Percentiles rank a stretch among this genome's conserved stretches.
phyloP scores from a whole-genome alignment of 2,888 invertebrate species.

The Drosophila macrospina region DNA sequence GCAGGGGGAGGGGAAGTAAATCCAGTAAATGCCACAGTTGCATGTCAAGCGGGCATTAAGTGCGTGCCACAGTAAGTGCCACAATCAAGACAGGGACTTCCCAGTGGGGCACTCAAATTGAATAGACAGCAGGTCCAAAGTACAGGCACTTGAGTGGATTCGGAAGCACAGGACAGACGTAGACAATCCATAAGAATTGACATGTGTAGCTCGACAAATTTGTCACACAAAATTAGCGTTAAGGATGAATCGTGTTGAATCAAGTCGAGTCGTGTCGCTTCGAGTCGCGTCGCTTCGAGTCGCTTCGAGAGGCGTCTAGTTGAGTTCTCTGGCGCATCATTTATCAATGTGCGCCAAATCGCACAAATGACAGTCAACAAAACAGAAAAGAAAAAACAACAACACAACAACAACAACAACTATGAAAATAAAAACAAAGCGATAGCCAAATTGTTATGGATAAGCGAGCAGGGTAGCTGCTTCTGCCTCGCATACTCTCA shows the following conservation, averaged over 20 bases:
- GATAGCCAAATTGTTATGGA: slow-evolving; percentile 29
- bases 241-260: slow-evolving; percentile 12
- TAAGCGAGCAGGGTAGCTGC: not conserved
- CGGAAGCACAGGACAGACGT: slow-evolving; percentile 11
- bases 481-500: not conserved
- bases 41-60: slow-evolving; percentile 67
- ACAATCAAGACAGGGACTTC: slow-evolving; percentile 36
- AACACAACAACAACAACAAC: too few relatives aligned
- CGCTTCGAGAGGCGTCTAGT: slow-evolving; percentile 3
- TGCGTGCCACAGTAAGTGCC: slow-evolving; percentile 47
- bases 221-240: slow-evolving; percentile 75
- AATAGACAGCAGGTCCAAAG: slow-evolving; percentile 44
- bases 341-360: slow-evolving; percentile 63
- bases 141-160: slow-evolving; percentile 35
- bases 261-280: slow-evolving; percentile 4
- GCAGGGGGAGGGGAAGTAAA: slow-evolving; percentile 1
- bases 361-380: slow-evolving; percentile 66
- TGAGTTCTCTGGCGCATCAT: slow-evolving; percentile 46
- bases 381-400: too few relatives aligned
- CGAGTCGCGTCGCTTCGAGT: slow-evolving; percentile 14
- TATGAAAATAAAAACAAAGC: slow-evolving; percentile 57
- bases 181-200: slow-evolving; percentile 61
- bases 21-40: slow-evolving; percentile 42
- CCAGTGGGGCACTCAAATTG: slow-evolving; percentile 43
- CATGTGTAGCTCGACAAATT: slow-evolving; percentile 59